Conservation (phyloP, 2,113 vertebrate genomes). For the Halcyon senegalensis region DNA sequence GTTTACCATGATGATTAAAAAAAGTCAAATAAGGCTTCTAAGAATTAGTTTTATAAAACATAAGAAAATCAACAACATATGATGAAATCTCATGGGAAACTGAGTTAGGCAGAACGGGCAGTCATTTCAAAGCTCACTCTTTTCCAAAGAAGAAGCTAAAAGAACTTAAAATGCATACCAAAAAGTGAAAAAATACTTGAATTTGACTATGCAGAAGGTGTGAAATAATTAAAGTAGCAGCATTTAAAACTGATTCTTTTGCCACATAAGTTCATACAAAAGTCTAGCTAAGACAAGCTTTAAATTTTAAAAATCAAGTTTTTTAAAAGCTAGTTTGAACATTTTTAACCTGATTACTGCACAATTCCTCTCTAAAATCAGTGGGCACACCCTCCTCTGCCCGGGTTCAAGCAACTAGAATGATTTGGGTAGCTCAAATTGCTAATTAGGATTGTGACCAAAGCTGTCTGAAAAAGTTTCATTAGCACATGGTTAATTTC, state of each 20-base stretch:
- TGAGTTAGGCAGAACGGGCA: neutral
- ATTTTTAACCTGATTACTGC: neutral
- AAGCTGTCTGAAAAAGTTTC: neutral
- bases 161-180: neutral
- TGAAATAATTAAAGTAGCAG: neutral
- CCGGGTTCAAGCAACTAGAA: neutral
- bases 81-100: neutral
- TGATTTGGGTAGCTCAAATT: neutral
- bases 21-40: neutral
- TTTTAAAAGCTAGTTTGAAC: neutral
- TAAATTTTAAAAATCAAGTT: neutral
- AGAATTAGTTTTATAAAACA: neutral
- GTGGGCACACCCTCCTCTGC: neutral
- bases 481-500: neutral
- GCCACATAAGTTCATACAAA: neutral
- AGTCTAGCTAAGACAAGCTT: neutral
- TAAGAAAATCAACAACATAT: neutral
- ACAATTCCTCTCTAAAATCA: neutral
- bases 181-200: neutral
- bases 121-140: neutral
- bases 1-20: neutral
- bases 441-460: neutral
- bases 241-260: neutral
- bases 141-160: neutral
- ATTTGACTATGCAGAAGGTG: neutral